Evolutionary conservation across 2,888 invertebrate species (phyloP).

Genomic region (Apoderus coryli): DNA sequence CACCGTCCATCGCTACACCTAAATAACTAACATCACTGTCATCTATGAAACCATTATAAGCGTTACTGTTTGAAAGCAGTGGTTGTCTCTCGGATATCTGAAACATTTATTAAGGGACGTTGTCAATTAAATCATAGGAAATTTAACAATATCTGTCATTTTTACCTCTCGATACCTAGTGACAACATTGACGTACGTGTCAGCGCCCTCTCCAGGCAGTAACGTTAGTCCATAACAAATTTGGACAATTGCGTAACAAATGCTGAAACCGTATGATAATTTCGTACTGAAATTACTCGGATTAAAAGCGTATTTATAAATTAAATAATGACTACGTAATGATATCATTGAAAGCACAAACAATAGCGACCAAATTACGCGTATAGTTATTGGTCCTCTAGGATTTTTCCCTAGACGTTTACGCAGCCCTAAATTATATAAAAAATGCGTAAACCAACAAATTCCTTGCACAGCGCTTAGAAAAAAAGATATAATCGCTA

Average conservation of each 20-base stretch:
- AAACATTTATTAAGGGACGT: constrained; percentile 10
- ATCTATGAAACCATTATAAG: constrained; percentile 51
- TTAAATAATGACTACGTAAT: constrained; percentile 47
- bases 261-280: constrained; percentile 42
- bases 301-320: constrained; percentile 27
- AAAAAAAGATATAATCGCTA: constrained; percentile 51
- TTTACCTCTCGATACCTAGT: constrained; percentile 22
- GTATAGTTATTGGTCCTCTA: constrained; percentile 55
- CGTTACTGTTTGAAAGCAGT: constrained; percentile 27
- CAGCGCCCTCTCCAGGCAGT: constrained; percentile 43
- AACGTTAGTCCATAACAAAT: constrained; percentile 54
- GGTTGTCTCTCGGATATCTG: constrained; percentile 25
- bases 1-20: constrained; percentile 71
- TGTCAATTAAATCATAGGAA: neutral
- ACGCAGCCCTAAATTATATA: constrained; percentile 55
- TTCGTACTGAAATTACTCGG: constrained; percentile 27
- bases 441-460: constrained; percentile 71
- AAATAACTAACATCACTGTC: constrained; percentile 52
- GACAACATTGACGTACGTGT: constrained; percentile 32
- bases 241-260: constrained; percentile 48
- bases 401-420: constrained; percentile 48
- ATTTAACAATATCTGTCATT: neutral
- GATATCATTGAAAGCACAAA: constrained; percentile 53
- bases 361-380: constrained; percentile 54
- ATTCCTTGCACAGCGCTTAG: constrained; percentile 54